Percentiles rank a stretch among this genome's conserved stretches.
These are phyloP conservation scores for Mola mola DNA, from an alignment of 2,113 vertebrate genomes.

Conservation along the genomic window DNA sequence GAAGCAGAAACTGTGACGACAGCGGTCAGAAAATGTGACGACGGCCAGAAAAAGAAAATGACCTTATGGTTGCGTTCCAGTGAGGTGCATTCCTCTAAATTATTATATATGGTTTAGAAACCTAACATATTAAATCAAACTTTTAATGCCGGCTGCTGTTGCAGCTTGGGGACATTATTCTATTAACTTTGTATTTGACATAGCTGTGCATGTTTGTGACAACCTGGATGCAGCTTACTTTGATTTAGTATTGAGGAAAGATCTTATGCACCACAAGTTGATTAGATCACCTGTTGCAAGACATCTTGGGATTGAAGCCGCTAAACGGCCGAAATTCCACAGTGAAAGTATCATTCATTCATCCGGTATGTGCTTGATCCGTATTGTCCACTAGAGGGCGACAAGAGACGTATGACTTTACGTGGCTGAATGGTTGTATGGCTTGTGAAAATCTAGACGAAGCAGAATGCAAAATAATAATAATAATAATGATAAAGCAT, in stretches of 20 bases:
- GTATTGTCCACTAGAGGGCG: constrained; percentile 58
- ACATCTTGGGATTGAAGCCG: not conserved
- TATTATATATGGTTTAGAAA: not conserved
- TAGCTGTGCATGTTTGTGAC: not conserved
- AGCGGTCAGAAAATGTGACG: accelerated
- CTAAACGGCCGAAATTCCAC: not conserved
- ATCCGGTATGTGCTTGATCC: not conserved
- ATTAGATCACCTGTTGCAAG: not conserved
- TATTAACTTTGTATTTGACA: not conserved
- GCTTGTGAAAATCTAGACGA: too few relatives aligned
- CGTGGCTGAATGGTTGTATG: too few relatives aligned
- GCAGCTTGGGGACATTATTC: not conserved
- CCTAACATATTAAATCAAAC: not conserved
- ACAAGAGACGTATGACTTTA: constrained; percentile 28
- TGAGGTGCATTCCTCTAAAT: not conserved
- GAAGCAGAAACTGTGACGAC: too few relatives aligned
- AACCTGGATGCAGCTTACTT: not conserved
- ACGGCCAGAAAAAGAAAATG: not conserved
- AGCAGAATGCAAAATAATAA: too few relatives aligned
- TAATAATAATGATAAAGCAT: too few relatives aligned
- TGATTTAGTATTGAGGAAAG: not conserved
- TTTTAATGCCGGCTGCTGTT: not conserved
- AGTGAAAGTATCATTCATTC: constrained; percentile 19
- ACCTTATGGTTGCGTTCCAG: not conserved
- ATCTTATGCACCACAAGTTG: not conserved